These are phyloP conservation scores for Harmothoe impar DNA, from an alignment of 2,888 invertebrate species.

Conservation along the genomic window DNA sequence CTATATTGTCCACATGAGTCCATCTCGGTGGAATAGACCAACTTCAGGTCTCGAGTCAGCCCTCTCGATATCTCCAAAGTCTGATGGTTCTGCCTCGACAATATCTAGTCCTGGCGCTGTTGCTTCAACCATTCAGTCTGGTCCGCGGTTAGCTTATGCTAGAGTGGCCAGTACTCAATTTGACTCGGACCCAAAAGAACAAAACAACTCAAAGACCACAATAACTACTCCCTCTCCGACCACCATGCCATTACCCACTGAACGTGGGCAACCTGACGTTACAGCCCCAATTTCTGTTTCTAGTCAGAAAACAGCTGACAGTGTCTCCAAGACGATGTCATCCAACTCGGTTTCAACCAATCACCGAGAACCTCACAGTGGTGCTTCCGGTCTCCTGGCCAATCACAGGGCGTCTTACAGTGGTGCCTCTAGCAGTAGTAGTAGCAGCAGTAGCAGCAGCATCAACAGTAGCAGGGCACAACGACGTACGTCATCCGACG, in stretches of 20 bases:
- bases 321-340: background rate
- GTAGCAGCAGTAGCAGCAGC: background rate
- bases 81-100: background rate
- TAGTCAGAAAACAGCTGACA: background rate
- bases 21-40: conserved; percentile 29
- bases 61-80: background rate
- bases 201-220: background rate
- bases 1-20: conserved; percentile 57
- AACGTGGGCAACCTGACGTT: background rate
- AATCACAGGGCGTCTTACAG: conserved; percentile 55
- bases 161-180: background rate
- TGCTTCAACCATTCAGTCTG: background rate
- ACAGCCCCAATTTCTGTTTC: background rate
- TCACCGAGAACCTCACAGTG: conserved; percentile 1
- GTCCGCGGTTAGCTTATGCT: background rate
- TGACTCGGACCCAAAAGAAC: background rate
- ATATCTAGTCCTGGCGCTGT: background rate
- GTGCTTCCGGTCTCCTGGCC: conserved; percentile 13
- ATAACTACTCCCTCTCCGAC: background rate
- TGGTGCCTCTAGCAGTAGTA: conserved; percentile 20
- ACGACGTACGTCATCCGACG: conserved; percentile 52
- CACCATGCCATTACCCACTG: no score
- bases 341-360: background rate
- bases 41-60: conserved; percentile 1
- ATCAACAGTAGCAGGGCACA: background rate